phyloP scores from a whole-genome alignment of 2,113 vertebrate genomes.

The Nothocercus nigrocapillus region DNA sequence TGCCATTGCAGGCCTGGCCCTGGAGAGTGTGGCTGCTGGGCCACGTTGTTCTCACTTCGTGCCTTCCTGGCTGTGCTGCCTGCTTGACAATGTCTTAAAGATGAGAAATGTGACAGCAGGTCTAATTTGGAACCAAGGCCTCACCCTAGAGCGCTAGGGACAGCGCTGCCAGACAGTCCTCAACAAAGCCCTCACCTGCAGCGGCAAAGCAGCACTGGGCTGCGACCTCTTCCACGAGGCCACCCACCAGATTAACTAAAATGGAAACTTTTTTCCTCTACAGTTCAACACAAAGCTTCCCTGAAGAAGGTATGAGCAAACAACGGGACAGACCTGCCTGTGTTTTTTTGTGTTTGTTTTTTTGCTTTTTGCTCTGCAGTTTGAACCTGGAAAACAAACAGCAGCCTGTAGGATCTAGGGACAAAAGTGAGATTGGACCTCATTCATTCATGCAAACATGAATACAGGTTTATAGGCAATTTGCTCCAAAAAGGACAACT shows the following conservation, averaged over 20 bases:
- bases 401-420: neutral
- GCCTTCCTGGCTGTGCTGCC: neutral
- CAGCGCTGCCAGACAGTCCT: neutral
- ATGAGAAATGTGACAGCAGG: neutral
- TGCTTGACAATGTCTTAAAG: neutral
- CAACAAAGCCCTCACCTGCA: neutral
- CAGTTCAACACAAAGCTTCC: neutral
- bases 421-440: neutral
- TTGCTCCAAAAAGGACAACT: neutral
- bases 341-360: neutral
- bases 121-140: neutral
- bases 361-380: neutral
- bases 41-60: neutral
- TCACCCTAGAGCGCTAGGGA: neutral
- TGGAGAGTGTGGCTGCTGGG: neutral
- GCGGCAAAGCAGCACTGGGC: neutral
- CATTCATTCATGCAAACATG: fast-evolving
- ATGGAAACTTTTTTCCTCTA: neutral
- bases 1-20: neutral
- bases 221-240: neutral
- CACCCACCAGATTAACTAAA: neutral
- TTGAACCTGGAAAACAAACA: neutral
- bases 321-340: neutral
- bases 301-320: neutral
- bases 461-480: neutral